Evolutionary conservation across 2,113 vertebrate species (phyloP).

Genomic region (Asarcornis scutulata): DNA sequence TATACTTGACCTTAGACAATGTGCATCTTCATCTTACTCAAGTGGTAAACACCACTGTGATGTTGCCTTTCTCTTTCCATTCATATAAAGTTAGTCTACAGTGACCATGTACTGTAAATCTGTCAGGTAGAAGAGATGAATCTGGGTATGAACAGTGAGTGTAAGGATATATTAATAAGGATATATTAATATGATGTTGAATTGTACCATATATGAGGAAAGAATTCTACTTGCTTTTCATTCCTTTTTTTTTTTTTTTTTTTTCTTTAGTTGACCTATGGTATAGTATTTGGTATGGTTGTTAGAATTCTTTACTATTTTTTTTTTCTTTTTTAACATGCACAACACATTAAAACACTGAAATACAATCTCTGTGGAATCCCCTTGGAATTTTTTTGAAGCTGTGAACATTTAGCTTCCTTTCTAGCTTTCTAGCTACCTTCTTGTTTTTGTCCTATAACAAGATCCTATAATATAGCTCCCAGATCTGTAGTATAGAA

Average conservation of each 20-base stretch:
- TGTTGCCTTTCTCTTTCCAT: neutral
- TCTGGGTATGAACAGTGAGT: neutral
- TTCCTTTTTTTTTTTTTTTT: no score
- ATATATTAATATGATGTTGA: neutral
- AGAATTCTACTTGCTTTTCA: neutral
- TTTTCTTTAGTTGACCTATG: neutral
- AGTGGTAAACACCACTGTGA: fast-evolving
- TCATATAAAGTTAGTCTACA: neutral
- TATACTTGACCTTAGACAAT: neutral
- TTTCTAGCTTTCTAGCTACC: neutral
- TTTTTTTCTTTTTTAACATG: neutral
- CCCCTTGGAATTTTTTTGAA: neutral
- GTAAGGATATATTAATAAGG: no score
- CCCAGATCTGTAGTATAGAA: neutral
- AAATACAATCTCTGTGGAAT: constrained; percentile 22
- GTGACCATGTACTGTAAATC: neutral
- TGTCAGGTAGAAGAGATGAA: neutral
- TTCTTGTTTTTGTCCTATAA: constrained; percentile 23
- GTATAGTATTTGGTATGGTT: neutral
- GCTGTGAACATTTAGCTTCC: neutral
- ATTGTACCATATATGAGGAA: neutral
- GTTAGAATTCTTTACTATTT: neutral
- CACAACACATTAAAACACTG: neutral
- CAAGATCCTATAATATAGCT: constrained; percentile 4
- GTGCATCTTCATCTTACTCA: neutral